These are phyloP conservation scores for Gibbula magus DNA, from an alignment of 2,888 invertebrate species.

Conservation along the genomic window DNA sequence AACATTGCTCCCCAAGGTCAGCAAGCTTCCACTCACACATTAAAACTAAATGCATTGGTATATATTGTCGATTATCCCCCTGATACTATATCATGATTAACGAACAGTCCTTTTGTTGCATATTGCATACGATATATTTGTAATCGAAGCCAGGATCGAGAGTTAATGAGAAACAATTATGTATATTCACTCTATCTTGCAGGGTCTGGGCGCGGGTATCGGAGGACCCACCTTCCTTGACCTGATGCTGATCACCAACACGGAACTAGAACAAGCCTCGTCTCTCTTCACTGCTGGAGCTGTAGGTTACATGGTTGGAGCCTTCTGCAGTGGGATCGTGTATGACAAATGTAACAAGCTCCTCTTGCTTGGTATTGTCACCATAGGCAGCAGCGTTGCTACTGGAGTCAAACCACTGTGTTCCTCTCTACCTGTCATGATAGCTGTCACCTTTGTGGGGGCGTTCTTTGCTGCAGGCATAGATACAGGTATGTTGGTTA, in stretches of 20 bases:
- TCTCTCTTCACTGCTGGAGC: neutral
- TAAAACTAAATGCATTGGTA: too few species aligned
- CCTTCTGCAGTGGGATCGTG: slow-evolving; percentile 33
- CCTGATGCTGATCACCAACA: slow-evolving; percentile 4
- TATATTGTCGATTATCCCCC: too few species aligned
- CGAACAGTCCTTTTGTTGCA: neutral
- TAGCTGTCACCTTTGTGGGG: slow-evolving; percentile 30
- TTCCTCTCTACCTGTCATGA: slow-evolving; percentile 30
- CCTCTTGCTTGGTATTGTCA: slow-evolving; percentile 26
- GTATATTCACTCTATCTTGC: neutral
- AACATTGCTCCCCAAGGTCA: too few species aligned
- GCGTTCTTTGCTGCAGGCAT: slow-evolving; percentile 33
- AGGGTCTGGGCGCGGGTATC: neutral
- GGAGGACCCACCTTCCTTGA: neutral
- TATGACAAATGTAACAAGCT: slow-evolving; percentile 44
- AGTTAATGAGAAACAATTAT: neutral
- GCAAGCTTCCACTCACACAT: too few species aligned
- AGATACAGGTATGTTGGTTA: slow-evolving; percentile 35
- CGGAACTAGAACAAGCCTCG: neutral
- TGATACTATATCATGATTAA: too few species aligned
- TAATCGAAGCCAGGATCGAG: neutral
- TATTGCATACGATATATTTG: neutral
- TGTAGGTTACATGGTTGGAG: slow-evolving; percentile 39
- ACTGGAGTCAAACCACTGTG: slow-evolving; percentile 35
- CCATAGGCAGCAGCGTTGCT: slow-evolving; percentile 22